A percentile compares a stretch with the other conserved stretches of the same genome.
Conservation (phyloP, 2,113 vertebrate species). For the Colossoma macropomum region DNA sequence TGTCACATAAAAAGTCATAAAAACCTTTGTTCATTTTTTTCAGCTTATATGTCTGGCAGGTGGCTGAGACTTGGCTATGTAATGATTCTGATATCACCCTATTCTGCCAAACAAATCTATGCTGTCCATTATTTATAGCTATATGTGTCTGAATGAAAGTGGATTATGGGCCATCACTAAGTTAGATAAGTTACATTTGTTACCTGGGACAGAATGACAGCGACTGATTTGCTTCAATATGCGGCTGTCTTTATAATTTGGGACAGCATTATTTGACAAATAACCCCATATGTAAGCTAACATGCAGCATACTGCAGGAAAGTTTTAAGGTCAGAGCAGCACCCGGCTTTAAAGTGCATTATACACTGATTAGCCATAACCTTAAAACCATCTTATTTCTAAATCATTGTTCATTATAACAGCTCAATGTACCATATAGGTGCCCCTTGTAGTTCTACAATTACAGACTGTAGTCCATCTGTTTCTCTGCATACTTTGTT, state of each 20-base stretch:
- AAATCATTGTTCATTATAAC: too few relatives aligned
- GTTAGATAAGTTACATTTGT: background rate
- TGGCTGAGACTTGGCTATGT: background rate
- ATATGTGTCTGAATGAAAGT: background rate
- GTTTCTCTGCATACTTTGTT: too few relatives aligned
- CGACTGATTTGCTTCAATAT: background rate
- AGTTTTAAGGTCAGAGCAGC: background rate
- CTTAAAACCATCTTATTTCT: too few relatives aligned
- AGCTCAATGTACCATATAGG: too few relatives aligned
- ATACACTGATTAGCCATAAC: too few relatives aligned
- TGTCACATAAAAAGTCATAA: too few relatives aligned
- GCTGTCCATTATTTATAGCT: background rate
- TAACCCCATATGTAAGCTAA: background rate
- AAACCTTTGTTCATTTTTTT: too few relatives aligned
- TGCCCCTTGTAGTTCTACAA: too few relatives aligned
- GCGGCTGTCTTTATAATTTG: background rate
- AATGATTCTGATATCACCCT: background rate
- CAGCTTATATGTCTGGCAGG: background rate
- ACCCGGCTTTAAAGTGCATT: background rate
- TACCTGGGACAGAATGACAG: background rate
- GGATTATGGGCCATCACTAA: background rate
- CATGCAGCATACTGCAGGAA: background rate
- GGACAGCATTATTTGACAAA: background rate
- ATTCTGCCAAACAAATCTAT: background rate
- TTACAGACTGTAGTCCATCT: too few relatives aligned